phyloP scores from a whole-genome alignment of 2,888 invertebrate species.

The Harmothoe impar region DNA sequence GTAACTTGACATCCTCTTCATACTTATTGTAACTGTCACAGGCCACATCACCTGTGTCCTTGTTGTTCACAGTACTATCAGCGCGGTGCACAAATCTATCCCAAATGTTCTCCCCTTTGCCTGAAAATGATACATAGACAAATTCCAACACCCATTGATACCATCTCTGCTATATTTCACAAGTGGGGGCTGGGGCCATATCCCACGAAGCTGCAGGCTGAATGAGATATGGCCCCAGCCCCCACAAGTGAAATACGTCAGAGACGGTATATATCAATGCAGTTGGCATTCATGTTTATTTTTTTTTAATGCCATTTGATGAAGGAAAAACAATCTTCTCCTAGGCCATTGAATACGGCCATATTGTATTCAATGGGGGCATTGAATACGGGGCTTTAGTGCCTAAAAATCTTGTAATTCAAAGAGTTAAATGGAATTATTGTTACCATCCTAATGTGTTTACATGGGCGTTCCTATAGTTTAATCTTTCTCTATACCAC shows the following conservation, averaged over 20 bases:
- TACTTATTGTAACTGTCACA: conserved; percentile 87
- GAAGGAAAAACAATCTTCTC: too few species aligned
- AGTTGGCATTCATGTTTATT: too few species aligned
- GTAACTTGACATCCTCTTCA: conserved; percentile 86
- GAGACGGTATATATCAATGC: too few species aligned
- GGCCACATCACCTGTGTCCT: conserved; percentile 85
- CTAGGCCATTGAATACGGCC: too few species aligned
- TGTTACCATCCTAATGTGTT: neutral
- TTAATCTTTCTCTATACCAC: neutral
- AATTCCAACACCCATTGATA: too few species aligned
- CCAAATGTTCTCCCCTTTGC: conserved; percentile 86
- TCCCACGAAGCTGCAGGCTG: too few species aligned
- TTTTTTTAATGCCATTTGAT: too few species aligned
- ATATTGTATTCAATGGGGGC: too few species aligned
- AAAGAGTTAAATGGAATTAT: neutral
- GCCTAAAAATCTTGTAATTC: neutral
- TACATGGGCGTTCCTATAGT: neutral
- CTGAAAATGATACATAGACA: conserved; percentile 69
- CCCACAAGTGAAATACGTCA: too few species aligned
- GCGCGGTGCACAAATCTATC: conserved; percentile 86
- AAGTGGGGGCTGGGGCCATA: too few species aligned
- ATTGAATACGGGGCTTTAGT: neutral
- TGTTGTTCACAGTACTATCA: conserved; percentile 77
- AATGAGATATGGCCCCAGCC: too few species aligned
- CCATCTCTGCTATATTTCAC: too few species aligned